These are phyloP conservation scores for Branchinecta lindahli DNA, from an alignment of 1,140 invertebrate genomes.

Conservation along the genomic window DNA sequence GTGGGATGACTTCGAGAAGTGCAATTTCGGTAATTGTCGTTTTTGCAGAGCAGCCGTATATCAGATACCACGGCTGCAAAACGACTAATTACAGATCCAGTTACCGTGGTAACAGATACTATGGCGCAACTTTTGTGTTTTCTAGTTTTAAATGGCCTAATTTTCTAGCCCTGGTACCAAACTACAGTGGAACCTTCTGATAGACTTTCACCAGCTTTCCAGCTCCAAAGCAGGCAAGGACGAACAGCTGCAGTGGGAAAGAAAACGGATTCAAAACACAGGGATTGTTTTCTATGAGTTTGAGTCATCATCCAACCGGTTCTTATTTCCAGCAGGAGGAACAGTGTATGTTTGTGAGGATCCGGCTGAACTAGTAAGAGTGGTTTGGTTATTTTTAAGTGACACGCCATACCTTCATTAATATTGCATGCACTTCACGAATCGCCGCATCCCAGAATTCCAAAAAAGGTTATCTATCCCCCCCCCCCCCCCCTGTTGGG, in stretches of 20 bases:
- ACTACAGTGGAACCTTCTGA: neutral
- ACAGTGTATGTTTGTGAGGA: neutral
- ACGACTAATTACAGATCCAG: too few relatives aligned
- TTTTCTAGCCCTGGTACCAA: neutral
- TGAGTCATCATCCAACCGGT: neutral
- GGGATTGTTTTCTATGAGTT: neutral
- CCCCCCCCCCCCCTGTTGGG: too few relatives aligned
- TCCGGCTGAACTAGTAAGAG: neutral
- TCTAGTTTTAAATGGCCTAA: neutral
- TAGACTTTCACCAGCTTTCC: slow-evolving; percentile 8
- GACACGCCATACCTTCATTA: too few relatives aligned
- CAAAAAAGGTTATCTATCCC: too few relatives aligned
- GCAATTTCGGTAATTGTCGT: too few relatives aligned
- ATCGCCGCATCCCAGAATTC: too few relatives aligned
- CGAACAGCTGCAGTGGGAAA: slow-evolving; percentile 1
- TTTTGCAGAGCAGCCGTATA: too few relatives aligned
- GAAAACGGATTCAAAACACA: neutral
- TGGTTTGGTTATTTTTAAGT: neutral
- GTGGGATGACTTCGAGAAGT: too few relatives aligned
- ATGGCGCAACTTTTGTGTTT: too few relatives aligned
- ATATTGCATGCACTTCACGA: too few relatives aligned
- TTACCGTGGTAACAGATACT: too few relatives aligned
- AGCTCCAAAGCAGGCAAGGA: neutral
- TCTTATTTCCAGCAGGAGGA: neutral
- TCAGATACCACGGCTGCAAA: too few relatives aligned